Base-by-base conservation (phyloP, 2,113 vertebrate genomes). In the Brachionichthys hirsutus region DNA sequence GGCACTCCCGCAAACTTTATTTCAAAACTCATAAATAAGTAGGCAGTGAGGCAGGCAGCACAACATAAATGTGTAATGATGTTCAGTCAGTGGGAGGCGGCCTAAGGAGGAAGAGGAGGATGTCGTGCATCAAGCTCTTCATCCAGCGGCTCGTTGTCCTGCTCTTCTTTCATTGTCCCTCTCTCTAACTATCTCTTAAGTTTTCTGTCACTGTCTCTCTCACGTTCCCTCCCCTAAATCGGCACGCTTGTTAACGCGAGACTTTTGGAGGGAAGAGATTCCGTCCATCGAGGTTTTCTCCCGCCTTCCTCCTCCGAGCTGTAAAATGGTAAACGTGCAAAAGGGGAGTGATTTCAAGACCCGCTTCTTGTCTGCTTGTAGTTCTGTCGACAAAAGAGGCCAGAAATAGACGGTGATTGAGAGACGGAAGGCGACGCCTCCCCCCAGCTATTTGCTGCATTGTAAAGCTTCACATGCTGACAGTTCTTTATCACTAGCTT, bases 401-500 rank as follows among this genome's bases (percentile, higher is more conserved):
- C 73, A 54, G 40, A 71, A 72, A 54, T 51, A 72, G 44, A 73
- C 56, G 12, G 54, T 46, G 44, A 50, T 35, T 64, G 54, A 59
- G 48, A 19, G 16, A 34, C 4, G 24, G 46, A 53, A 48, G 54
- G 61, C 66, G 56, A 62, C 47, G 49, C 16, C 44, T 79, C 62
- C 67, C 67, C 16, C 53, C 24, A 57, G 72, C 53, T 69, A 70
- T 82, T 74, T 80, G 41, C 61, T 66, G 70, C 59, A 45, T 38
- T 59, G 59, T 44, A 18, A 38, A 58, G 68, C 60, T 62, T 70
- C 50, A 44, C 44, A 60, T 44, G 69, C 76, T 78, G 78, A 77
- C 80, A 67, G 72, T 35, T 48, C 67, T 77, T 77, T 83, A 75
- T 80, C 68, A 78, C 65, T 77, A 72, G 58, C 70, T 70, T 64